phyloP scores from a whole-genome alignment of 2,888 invertebrate species.

The Piscicola geometra region DNA sequence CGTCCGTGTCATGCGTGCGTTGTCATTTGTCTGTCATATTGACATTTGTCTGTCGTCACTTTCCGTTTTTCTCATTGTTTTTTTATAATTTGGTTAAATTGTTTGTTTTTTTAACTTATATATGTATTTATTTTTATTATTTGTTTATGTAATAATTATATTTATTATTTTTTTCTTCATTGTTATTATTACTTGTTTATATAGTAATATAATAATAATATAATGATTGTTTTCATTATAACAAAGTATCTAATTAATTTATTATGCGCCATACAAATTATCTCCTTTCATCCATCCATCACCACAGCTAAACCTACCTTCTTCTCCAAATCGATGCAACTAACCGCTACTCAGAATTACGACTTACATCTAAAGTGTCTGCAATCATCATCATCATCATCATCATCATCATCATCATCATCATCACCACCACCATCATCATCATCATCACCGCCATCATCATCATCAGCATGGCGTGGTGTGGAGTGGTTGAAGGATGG shows the following conservation, averaged over 20 bases:
- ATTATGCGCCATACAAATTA: too few relatives aligned
- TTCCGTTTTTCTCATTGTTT: too few relatives aligned
- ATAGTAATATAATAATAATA: too few relatives aligned
- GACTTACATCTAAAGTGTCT: neutral
- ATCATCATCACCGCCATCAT: conserved; percentile 28
- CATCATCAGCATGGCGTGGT: conserved; percentile 28
- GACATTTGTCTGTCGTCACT: too few relatives aligned
- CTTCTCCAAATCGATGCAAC: neutral
- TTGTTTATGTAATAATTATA: too few relatives aligned
- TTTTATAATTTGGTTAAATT: neutral
- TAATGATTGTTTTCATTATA: too few relatives aligned
- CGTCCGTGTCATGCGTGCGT: neutral
- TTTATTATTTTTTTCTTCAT: too few relatives aligned
- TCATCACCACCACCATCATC: conserved; percentile 14
- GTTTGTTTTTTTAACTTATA: neutral
- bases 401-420: conserved; percentile 28
- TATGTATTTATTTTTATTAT: too few relatives aligned
- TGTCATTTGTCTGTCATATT: too few relatives aligned
- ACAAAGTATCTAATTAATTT: too few relatives aligned
- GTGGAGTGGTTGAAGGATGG: neutral
- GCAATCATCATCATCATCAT: neutral
- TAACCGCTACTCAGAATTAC: neutral
- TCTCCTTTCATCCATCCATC: neutral
- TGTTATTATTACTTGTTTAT: too few relatives aligned
- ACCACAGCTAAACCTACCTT: neutral